Base-by-base conservation (phyloP, 2,113 vertebrate species). In the Channa maculata region DNA sequence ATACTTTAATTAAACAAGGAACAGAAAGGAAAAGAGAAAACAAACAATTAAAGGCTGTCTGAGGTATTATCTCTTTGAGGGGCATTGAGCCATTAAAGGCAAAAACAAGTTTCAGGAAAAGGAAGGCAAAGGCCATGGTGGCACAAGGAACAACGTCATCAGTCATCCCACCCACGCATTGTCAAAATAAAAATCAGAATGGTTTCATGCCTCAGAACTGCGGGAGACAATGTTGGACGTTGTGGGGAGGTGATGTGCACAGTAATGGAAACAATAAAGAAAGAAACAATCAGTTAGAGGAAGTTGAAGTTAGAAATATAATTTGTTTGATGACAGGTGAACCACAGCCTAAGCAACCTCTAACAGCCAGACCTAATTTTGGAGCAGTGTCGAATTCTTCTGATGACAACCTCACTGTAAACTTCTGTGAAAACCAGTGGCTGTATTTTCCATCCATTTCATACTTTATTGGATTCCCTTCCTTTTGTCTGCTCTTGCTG, bases 151-250 rank as follows among this genome's bases (percentile, higher is more conserved):
- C 79, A 71, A 77, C 68, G 71, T 73, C 69, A 53, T 89, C 72
- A 84, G 64, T 71, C 71, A 64, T 67, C 69, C 77, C 72, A 63
- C 78, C 79, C 82, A 67, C 51, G 75, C 77, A 84, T 79, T 83
- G 86, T 92, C 89, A 89, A 86, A 87, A 86, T 84, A 88, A 82
- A 82, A 72, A 81, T 89, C 85, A 90, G 67, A 78, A 86, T 65
- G 36, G 73, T 78, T 86, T 92, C 77, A 66, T 79, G 86, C 71
- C 68, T 80, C 46, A 55, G 82, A 82, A 88, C 73, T 69, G 84
- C 69, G 80, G 75, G 81, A 84, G 72, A 75, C 84, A 82, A 73
- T 58, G 64, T 39, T 72, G 65, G 58, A 79, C 76, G 58, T 88
- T 80, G 76, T 74, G 75, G 70, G 70, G 84, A 76, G 83, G 82